Evolutionary conservation across 2,888 invertebrate genomes (phyloP).

Genomic region (Crematogaster levior): DNA sequence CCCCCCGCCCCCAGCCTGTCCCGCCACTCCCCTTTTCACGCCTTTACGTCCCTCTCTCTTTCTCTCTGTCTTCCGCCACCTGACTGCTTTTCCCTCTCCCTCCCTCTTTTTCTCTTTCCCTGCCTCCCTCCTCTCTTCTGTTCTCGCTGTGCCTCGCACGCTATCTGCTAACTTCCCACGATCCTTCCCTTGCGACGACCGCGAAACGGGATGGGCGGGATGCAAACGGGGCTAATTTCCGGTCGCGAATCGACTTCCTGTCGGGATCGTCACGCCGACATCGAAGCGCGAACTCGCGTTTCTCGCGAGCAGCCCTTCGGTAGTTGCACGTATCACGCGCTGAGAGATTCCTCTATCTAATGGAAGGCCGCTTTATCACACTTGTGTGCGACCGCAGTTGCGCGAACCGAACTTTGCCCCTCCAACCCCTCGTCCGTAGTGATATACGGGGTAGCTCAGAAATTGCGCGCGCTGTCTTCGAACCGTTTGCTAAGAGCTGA

Average conservation of each 20-base stretch:
- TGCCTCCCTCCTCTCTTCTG: conserved; percentile 24
- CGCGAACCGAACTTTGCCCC: conserved; percentile 81
- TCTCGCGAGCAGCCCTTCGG: conserved; percentile 35
- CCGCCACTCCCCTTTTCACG: conserved; percentile 36
- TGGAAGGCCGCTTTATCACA: conserved; percentile 82
- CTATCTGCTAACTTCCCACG: conserved; percentile 22
- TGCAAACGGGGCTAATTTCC: conserved; percentile 71
- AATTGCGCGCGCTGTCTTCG: background rate
- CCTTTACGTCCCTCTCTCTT: conserved; percentile 14
- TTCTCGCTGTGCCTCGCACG: background rate
- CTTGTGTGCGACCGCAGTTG: conserved; percentile 79
- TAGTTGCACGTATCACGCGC: conserved; percentile 74
- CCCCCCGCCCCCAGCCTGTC: conserved; percentile 34
- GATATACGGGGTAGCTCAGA: background rate
- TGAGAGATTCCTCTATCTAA: conserved; percentile 86
- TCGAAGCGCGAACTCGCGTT: conserved; percentile 46
- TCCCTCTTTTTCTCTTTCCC: conserved; percentile 6
- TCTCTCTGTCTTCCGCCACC: conserved; percentile 30
- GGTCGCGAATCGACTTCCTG: conserved; percentile 70
- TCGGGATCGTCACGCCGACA: conserved; percentile 58
- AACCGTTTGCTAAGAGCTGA: background rate
- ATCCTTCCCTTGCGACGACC: conserved; percentile 44
- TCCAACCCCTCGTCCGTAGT: conserved; percentile 12
- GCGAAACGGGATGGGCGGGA: conserved; percentile 58
- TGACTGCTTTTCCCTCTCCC: background rate